phyloP scores from a whole-genome alignment of 1,140 invertebrate species.

The Babylonia areolata region DNA sequence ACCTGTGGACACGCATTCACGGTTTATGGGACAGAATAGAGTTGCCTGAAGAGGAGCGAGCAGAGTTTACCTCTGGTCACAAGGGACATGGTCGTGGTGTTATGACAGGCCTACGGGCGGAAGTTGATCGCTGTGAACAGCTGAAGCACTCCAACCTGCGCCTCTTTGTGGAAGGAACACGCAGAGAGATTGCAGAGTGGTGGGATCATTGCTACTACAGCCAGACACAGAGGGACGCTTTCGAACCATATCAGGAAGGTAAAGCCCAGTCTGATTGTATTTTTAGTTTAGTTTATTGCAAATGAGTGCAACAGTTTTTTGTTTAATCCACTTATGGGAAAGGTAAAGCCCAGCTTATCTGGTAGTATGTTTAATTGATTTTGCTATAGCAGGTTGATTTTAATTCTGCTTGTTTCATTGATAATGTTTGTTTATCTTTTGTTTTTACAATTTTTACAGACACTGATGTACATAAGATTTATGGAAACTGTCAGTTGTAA shows the following conservation, averaged over 20 bases:
- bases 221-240: constrained; percentile 80
- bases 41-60: constrained; percentile 77
- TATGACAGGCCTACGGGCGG: constrained; percentile 77
- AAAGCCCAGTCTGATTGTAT: constrained; percentile 24
- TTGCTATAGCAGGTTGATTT: no score
- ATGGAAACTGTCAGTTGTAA: no score
- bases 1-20: constrained; percentile 77
- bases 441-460: no score
- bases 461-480: no score
- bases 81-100: constrained; percentile 77
- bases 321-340: no score
- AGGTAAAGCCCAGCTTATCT: constrained; percentile 47
- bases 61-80: constrained; percentile 77
- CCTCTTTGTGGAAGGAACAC: constrained; percentile 83
- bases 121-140: constrained; percentile 81
- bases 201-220: constrained; percentile 86
- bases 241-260: constrained; percentile 72
- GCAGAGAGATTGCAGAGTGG: constrained; percentile 82
- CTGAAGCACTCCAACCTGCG: constrained; percentile 82
- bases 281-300: no score
- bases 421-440: no score
- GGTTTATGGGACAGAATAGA: constrained; percentile 82
- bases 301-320: no score
- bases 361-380: no score
- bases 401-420: no score